These are phyloP conservation scores for Chrysotoxum bicinctum DNA, from an alignment of 2,888 invertebrate genomes.

Conservation along the genomic window DNA sequence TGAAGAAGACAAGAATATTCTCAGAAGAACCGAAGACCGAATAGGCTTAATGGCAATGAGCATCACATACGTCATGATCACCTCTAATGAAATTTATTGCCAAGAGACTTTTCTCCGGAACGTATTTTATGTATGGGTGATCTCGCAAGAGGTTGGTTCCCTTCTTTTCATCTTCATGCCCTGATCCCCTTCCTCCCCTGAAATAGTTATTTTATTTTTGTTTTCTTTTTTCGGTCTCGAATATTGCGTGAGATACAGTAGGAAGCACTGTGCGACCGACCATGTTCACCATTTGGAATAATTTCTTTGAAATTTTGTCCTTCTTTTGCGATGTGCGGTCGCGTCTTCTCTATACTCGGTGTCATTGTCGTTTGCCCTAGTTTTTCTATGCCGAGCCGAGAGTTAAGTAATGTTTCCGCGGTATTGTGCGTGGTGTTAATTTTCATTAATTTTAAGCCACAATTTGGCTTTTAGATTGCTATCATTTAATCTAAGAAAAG, in stretches of 20 bases:
- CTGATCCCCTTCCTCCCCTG: neutral
- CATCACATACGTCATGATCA: conserved; percentile 59
- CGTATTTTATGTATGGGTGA: conserved; percentile 40
- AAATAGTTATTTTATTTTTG: conserved; percentile 46
- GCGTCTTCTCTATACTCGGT: conserved; percentile 18
- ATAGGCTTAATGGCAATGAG: conserved; percentile 40
- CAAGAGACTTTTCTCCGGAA: neutral
- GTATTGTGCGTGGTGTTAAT: conserved; percentile 66
- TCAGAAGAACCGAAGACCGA: conserved; percentile 3
- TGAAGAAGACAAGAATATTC: conserved; percentile 21
- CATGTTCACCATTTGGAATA: conserved; percentile 28
- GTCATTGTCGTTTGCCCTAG: conserved; percentile 68
- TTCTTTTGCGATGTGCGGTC: conserved; percentile 1
- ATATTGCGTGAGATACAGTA: neutral
- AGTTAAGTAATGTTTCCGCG: conserved; percentile 72
- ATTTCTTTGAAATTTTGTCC: conserved; percentile 52
- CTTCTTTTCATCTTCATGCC: neutral
- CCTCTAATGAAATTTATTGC: conserved; percentile 69
- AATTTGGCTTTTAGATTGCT: conserved; percentile 13
- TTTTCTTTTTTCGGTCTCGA: conserved; percentile 30
- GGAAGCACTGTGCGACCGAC: conserved; percentile 10
- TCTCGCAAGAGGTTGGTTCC: conserved; percentile 8
- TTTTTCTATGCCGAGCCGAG: conserved; percentile 49
- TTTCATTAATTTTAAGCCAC: conserved; percentile 40
- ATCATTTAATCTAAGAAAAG: conserved; percentile 54